Evolutionary conservation across 2,888 invertebrate genomes (phyloP).

Genomic region (Drosophila peninsularis): DNA sequence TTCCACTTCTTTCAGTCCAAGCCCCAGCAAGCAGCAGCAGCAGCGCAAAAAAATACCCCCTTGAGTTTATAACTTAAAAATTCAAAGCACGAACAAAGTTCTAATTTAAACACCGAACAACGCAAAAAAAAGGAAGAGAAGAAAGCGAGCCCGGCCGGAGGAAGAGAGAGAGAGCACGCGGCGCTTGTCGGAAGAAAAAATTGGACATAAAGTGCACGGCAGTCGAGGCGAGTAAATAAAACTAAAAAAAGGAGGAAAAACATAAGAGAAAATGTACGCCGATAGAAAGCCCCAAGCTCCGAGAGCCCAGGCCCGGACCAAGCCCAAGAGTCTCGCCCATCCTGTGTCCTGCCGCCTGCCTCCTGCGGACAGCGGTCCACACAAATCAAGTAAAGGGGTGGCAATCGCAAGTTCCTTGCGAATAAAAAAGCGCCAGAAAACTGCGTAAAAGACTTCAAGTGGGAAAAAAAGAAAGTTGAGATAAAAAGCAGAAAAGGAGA

Average conservation of each 20-base stretch:
- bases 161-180: conserved; percentile 26
- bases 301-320: conserved; percentile 6
- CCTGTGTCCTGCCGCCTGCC: conserved; percentile 16
- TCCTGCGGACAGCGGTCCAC: conserved; percentile 47
- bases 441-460: conserved; percentile 23
- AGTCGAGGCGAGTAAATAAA: conserved; percentile 77
- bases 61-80: conserved; percentile 84
- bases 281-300: conserved; percentile 37
- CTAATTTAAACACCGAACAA: conserved; percentile 83
- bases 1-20: conserved; percentile 36
- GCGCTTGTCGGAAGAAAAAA: conserved; percentile 49
- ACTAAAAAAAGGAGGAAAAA: conserved; percentile 41
- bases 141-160: conserved; percentile 6
- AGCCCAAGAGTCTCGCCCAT: conserved; percentile 51
- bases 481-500: not conserved
- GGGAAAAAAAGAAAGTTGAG: conserved; percentile 3
- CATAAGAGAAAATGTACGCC: conserved; percentile 16
- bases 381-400: conserved; percentile 70
- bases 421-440: conserved; percentile 38
- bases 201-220: conserved; percentile 77
- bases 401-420: conserved; percentile 54
- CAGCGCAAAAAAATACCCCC: conserved; percentile 72
- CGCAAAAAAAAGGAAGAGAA: conserved; percentile 18
- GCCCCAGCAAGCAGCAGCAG: conserved; percentile 23
- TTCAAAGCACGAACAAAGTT: conserved; percentile 85